A percentile compares a stretch with the other conserved stretches of the same genome.
Conservation (phyloP, 92 coral and sea anemone species). For the Plumapathes pennacea region DNA sequence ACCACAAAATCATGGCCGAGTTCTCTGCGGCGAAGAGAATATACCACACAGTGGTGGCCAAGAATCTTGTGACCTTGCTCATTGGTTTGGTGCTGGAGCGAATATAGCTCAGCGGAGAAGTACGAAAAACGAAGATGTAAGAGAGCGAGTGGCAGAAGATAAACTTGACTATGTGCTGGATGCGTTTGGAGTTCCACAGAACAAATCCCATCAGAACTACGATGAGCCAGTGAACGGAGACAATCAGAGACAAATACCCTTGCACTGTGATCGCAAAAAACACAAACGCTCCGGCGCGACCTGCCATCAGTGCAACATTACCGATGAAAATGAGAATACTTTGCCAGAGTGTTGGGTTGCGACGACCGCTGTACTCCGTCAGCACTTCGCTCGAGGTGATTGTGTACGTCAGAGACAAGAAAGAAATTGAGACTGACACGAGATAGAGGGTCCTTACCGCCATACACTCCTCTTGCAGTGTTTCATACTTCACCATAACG, state of each 20-base stretch:
- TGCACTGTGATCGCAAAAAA: neutral
- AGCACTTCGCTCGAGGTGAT: slow-evolving; percentile 7
- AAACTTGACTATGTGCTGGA: slow-evolving; percentile 15
- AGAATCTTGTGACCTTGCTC: neutral
- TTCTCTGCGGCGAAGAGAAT: slow-evolving; percentile 23
- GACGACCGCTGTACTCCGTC: slow-evolving; percentile 4
- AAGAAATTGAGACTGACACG: slow-evolving; percentile 15
- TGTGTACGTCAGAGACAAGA: slow-evolving; percentile 16
- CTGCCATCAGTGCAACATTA: slow-evolving; percentile 11
- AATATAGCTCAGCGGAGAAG: slow-evolving; percentile 7
- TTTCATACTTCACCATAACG: slow-evolving; percentile 5
- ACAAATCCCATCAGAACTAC: slow-evolving; percentile 1
- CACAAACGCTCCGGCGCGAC: slow-evolving; percentile 13
- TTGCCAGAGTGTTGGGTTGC: slow-evolving; percentile 3
- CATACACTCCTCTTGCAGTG: no score
- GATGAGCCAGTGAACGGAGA: neutral
- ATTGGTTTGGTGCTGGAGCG: slow-evolving; percentile 8
- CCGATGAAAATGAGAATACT: slow-evolving; percentile 9
- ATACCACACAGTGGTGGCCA: slow-evolving; percentile 6
- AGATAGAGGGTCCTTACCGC: no score
- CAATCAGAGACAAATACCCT: slow-evolving; percentile 5
- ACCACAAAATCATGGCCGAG: slow-evolving; percentile 1
- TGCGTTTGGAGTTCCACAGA: slow-evolving; percentile 22
- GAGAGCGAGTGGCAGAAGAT: slow-evolving; percentile 16
- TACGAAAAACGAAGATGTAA: slow-evolving; percentile 15